Evolutionary conservation across 2,888 invertebrate genomes (phyloP).

Genomic region (Tetramorium bicarinatum): DNA sequence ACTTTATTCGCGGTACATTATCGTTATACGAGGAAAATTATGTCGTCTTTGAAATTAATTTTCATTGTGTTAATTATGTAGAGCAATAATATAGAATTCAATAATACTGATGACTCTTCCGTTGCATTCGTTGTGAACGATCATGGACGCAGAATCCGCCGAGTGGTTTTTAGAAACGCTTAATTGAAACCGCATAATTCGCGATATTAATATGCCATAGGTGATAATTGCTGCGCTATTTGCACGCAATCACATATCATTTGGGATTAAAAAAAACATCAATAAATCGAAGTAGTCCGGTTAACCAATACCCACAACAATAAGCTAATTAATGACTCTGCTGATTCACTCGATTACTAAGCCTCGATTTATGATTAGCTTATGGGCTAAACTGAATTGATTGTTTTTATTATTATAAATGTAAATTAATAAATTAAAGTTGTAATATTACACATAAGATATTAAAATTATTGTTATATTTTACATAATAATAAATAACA

Average conservation of each 20-base stretch:
- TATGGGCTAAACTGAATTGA: not conserved
- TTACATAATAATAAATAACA: not conserved
- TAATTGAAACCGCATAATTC: slow-evolving; percentile 28
- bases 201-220: slow-evolving; percentile 36
- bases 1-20: not conserved
- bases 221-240: slow-evolving; percentile 30
- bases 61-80: slow-evolving; percentile 13
- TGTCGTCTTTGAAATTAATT: slow-evolving; percentile 4
- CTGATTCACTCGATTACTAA: slow-evolving; percentile 29
- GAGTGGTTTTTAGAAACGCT: slow-evolving; percentile 14
- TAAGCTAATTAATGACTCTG: slow-evolving; percentile 34
- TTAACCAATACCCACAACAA: slow-evolving; percentile 19
- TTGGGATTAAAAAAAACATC: not conserved
- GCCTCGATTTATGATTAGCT: slow-evolving; percentile 21
- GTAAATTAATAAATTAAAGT: slow-evolving; percentile 7
- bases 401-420: not conserved
- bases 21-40: not conserved
- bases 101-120: not conserved
- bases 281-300: slow-evolving; percentile 18
- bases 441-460: not conserved
- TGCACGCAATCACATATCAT: slow-evolving; percentile 3
- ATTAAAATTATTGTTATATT: not conserved
- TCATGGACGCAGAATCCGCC: not conserved
- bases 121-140: not conserved
- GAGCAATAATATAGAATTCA: not conserved